phyloP scores from a whole-genome alignment of 2,797 vertebrate species.

The Pitangus sulphuratus region DNA sequence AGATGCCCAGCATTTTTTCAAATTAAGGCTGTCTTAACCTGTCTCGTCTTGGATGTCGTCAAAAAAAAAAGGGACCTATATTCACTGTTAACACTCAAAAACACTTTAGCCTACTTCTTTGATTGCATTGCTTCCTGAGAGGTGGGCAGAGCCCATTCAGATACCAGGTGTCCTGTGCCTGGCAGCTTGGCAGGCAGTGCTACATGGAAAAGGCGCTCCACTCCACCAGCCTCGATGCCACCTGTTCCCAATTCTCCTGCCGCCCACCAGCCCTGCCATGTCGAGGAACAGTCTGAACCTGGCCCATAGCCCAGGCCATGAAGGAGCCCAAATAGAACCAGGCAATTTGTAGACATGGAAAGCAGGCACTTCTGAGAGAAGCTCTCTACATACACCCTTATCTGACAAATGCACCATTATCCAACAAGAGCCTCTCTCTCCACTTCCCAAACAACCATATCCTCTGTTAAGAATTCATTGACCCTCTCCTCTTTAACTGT shows the following conservation, averaged over 20 bases:
- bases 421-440: not conserved
- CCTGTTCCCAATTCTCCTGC: not conserved
- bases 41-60: not conserved
- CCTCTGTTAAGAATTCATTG: not conserved
- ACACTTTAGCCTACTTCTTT: slow-evolving; percentile 3
- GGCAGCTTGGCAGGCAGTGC: not conserved
- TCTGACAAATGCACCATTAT: not conserved
- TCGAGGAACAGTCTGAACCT: slow-evolving; percentile 35
- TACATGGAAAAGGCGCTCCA: not conserved
- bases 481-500: not conserved
- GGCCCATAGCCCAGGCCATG: not conserved
- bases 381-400: not conserved
- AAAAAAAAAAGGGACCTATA: not conserved
- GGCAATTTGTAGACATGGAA: not conserved
- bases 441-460: not conserved
- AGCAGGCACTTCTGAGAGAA: not conserved
- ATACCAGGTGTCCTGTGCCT: not conserved
- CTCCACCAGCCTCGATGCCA: not conserved
- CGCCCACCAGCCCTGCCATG: not conserved
- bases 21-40: not conserved
- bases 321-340: slow-evolving; percentile 8
- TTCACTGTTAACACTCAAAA: not conserved
- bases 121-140: not conserved
- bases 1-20: not conserved
- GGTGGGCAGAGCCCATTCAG: slow-evolving; percentile 11